Evolutionary conservation across 2,797 vertebrate species (phyloP).

Genomic region (Microctenopoma steveboyesi): DNA sequence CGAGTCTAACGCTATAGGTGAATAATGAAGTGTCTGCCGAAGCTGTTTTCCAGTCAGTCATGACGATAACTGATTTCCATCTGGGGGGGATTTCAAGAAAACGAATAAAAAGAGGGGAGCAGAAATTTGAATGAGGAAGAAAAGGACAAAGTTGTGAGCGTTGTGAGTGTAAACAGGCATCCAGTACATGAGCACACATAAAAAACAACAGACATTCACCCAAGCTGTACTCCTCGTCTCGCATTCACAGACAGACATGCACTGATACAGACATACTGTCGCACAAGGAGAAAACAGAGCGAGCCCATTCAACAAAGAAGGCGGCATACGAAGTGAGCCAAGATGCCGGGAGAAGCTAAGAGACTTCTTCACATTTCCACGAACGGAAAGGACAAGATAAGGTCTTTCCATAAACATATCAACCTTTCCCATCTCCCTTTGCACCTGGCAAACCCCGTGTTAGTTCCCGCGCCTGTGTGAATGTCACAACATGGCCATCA

Average conservation of each 20-base stretch:
- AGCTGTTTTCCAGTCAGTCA: conserved; percentile 76
- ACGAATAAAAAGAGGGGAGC: conserved; percentile 47
- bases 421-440: conserved; percentile 56
- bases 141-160: conserved; percentile 16
- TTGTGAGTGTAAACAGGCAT: conserved; percentile 9
- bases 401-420: conserved; percentile 75
- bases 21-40: conserved; percentile 84
- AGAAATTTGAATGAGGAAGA: conserved; percentile 43
- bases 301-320: conserved; percentile 21
- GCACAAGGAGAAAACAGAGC: conserved; percentile 20
- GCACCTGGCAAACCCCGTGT: conserved; percentile 35
- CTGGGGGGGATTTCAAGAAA: conserved; percentile 50
- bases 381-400: conserved; percentile 75
- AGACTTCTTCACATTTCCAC: conserved; percentile 69
- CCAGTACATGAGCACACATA: neutral
- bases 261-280: conserved; percentile 12
- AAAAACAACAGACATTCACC: conserved; percentile 23
- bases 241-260: conserved; percentile 31
- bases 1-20: conserved; percentile 73
- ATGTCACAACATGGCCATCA: conserved; percentile 75
- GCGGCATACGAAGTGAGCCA: conserved; percentile 32
- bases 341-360: conserved; percentile 49
- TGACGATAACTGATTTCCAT: conserved; percentile 80
- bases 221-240: conserved; percentile 18
- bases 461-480: conserved; percentile 55